A percentile compares a stretch with the other conserved stretches of the same genome.
These are phyloP conservation scores for Galeopterus variegatus DNA, from an alignment of 2,113 vertebrate species.

Conservation along the genomic window DNA sequence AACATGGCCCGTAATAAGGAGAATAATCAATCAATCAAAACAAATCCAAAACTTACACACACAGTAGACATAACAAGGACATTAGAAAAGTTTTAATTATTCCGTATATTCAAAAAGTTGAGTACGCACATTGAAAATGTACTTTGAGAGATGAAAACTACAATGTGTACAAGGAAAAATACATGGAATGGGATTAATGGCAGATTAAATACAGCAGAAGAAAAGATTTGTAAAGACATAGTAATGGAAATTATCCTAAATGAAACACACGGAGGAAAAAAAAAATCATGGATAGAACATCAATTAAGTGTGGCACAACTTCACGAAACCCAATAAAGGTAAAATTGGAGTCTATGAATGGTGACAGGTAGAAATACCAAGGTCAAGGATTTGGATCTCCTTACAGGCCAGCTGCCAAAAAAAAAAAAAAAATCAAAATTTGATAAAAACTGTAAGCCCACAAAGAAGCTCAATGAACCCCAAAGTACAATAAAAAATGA, in stretches of 20 bases:
- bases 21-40: neutral
- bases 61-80: neutral
- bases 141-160: constrained; percentile 52
- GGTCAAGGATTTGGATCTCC: too few species aligned
- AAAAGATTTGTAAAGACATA: constrained; percentile 45
- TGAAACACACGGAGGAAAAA: constrained; percentile 39
- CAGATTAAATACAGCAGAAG: constrained; percentile 16
- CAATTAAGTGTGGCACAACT: neutral
- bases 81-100: constrained; percentile 49
- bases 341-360: neutral
- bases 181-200: constrained; percentile 20
- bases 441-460: constrained; percentile 53
- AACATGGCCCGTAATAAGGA: neutral
- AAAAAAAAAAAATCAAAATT: neutral
- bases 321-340: neutral
- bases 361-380: too few species aligned
- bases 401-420: too few species aligned
- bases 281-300: constrained; percentile 9
- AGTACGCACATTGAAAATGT: constrained; percentile 12
- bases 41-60: neutral
- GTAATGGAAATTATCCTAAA: constrained; percentile 29
- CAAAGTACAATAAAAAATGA: constrained; percentile 14
- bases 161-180: constrained; percentile 42
- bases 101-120: constrained; percentile 50
- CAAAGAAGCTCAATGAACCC: constrained; percentile 16